Evolutionary conservation across 1,140 invertebrate species (phyloP).

Genomic region (Drosophila simulans): DNA sequence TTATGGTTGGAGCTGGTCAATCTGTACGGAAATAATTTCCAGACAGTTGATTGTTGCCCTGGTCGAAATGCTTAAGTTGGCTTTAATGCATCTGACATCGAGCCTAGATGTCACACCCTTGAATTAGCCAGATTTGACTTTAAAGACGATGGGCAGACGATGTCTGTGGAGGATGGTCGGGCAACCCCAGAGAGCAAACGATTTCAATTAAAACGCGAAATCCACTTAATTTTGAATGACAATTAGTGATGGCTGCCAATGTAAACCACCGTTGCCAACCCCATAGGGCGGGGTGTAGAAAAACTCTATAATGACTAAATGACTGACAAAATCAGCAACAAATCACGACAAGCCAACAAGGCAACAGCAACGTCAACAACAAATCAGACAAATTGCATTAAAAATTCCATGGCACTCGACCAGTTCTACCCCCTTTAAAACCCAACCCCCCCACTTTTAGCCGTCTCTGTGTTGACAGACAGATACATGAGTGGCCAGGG

Average conservation of each 20-base stretch:
- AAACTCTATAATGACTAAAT: slow-evolving; percentile 78
- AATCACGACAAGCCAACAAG: slow-evolving; percentile 76
- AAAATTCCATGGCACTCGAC: slow-evolving; percentile 81
- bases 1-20: slow-evolving; percentile 37
- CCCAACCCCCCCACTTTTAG: not conserved
- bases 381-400: slow-evolving; percentile 84
- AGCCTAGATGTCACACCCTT: slow-evolving; percentile 1
- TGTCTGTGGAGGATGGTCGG: slow-evolving; percentile 16
- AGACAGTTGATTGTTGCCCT: slow-evolving; percentile 67
- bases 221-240: slow-evolving; percentile 81
- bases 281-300: slow-evolving; percentile 28
- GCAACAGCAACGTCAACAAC: slow-evolving; percentile 74
- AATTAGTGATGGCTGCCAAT: slow-evolving; percentile 67
- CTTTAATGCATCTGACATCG: slow-evolving; percentile 8
- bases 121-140: slow-evolving; percentile 52
- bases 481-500: slow-evolving; percentile 43
- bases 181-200: slow-evolving; percentile 31
- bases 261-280: slow-evolving; percentile 23
- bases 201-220: slow-evolving; percentile 80
- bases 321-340: slow-evolving; percentile 82
- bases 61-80: slow-evolving; percentile 1
- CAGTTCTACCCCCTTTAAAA: not conserved
- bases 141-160: slow-evolving; percentile 43
- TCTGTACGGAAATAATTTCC: slow-evolving; percentile 68
- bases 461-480: slow-evolving; percentile 62